A percentile compares a stretch with the other conserved stretches of the same genome.
These are phyloP conservation scores for Hormiphora californensis DNA, from an alignment of 37 sponge, comb jelly and placozoan genomes.

Conservation along the genomic window DNA sequence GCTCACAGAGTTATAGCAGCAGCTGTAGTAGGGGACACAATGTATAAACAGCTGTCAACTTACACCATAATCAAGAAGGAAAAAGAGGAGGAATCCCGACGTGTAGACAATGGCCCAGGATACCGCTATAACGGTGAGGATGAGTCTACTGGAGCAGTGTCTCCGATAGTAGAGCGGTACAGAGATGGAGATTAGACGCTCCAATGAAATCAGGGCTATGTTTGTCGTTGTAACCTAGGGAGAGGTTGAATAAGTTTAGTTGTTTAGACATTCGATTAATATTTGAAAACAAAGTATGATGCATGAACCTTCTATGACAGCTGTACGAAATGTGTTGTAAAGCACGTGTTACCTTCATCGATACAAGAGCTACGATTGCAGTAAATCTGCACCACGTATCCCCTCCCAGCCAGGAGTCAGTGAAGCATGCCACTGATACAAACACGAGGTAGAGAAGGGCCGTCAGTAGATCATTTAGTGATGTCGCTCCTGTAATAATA, in stretches of 20 bases:
- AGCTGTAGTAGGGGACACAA: not conserved
- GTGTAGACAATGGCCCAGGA: slow-evolving; percentile 12
- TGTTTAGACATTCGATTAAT: not conserved
- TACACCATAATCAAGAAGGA: not conserved
- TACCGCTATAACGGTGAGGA: slow-evolving; percentile 15
- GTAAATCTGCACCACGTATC: slow-evolving; percentile 1
- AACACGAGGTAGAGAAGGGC: slow-evolving; percentile 41
- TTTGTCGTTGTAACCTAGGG: slow-evolving; percentile 16
- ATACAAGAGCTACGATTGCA: not conserved
- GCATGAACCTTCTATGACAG: not conserved
- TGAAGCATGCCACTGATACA: slow-evolving; percentile 18
- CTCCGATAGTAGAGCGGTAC: slow-evolving; percentile 30
- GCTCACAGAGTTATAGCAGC: too few species aligned
- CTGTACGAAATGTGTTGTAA: not conserved
- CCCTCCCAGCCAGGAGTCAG: slow-evolving; percentile 18
- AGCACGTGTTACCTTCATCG: slow-evolving; percentile 23
- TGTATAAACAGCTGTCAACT: not conserved
- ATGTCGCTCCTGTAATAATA: slow-evolving; percentile 2
- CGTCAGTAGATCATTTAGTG: slow-evolving; percentile 47
- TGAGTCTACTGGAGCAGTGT: not conserved
- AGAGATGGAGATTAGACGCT: slow-evolving; percentile 8
- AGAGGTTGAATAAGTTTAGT: not conserved
- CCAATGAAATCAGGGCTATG: slow-evolving; percentile 25
- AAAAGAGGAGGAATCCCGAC: not conserved
- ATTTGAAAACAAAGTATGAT: not conserved